phyloP scores from a whole-genome alignment of 2,113 vertebrate genomes.

The Felis chaus region DNA sequence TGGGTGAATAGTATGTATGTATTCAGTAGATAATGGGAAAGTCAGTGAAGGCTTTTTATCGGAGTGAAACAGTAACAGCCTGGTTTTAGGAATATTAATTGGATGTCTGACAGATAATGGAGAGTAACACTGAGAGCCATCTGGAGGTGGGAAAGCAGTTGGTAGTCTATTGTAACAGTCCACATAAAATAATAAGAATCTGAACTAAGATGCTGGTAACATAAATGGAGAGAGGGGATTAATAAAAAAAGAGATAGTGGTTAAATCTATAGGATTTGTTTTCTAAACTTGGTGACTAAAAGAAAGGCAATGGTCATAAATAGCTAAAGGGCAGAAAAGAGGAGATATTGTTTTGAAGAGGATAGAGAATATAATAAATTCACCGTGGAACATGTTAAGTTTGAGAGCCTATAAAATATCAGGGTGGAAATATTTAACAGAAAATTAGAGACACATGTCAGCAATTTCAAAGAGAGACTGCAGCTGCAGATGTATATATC shows the following conservation, averaged over 20 bases:
- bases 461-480: neutral
- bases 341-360: neutral
- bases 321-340: neutral
- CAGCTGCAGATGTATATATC: neutral
- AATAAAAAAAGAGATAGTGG: neutral
- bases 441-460: neutral
- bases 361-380: neutral
- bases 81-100: neutral
- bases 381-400: neutral
- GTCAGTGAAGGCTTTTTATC: neutral
- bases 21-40: neutral
- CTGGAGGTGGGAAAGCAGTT: neutral
- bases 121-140: neutral
- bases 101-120: neutral
- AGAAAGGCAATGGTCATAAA: neutral
- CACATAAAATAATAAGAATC: conserved; percentile 1
- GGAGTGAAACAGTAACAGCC: neutral
- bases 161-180: neutral
- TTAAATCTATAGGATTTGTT: neutral
- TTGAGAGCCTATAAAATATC: neutral
- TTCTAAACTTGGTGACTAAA: neutral
- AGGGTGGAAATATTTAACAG: neutral
- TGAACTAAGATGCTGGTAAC: neutral
- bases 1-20: neutral
- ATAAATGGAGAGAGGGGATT: neutral